Base-by-base conservation (phyloP, 2,113 vertebrate genomes). In the Pionites leucogaster region DNA sequence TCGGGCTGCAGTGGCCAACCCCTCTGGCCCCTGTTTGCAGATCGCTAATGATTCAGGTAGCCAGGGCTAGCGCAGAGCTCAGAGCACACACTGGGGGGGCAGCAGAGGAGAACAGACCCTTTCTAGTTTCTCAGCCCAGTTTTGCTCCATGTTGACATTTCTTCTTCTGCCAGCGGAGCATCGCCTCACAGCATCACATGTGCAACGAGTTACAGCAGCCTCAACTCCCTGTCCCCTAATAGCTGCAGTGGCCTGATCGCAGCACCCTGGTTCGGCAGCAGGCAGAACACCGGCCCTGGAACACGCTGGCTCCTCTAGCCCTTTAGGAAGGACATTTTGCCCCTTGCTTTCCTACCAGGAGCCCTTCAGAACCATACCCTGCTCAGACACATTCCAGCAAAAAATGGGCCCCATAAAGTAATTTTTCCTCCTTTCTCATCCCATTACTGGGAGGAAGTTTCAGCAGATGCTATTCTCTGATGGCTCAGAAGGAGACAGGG, bases 101-200 rank as follows among this genome's bases (percentile, higher is more conserved):
- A 44, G 55, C 1, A 0, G 49, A 76, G 70, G 64, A 8, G 2
- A 70, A 74, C 0, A 0, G 78, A 64, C 37, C 37, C 41, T 70
- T 53, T 70, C 20, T 8, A 1, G 0, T 49, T 86, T n/a, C 71
- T 77, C 41, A 69, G 79, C 41, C 49, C 4, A 1, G 22, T 65
- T 85, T 82, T 82, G 71, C 71, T 67, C n/a, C 13, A 2, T 0
- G 0, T 44, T 76, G 47, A 80, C 14, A 28, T 47, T 95, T 50
- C 70, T 69, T 68, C 33, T 71, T 76, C 16, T 39, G 41, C 57
- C 13, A 29, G 53, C n/a, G 1, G 39, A 82, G 57, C 82, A 20
- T 0, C 5, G 3, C 49, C 10, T 39, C 47, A 16, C 35, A 0
- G 14, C 9, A 5, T 50, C 72, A 65, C 47, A n/a, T 5, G 13